These are phyloP conservation scores for Lacerta bilineata DNA, from an alignment of 2,797 vertebrate species.

Conservation along the genomic window DNA sequence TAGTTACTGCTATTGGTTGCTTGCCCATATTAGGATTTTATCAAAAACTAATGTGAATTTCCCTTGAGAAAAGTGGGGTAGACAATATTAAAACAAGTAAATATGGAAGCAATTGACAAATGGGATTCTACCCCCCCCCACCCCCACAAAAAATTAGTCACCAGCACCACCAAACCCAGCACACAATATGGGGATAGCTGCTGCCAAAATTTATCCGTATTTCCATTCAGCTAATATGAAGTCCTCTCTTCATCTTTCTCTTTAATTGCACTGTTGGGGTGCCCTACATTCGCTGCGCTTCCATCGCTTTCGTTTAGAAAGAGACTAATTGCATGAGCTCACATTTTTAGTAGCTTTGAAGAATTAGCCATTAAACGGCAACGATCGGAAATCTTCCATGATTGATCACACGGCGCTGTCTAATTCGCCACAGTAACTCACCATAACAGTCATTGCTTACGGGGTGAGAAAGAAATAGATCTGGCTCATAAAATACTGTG, in stretches of 20 bases:
- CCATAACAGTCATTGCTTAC: constrained; percentile 43
- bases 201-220: not conserved
- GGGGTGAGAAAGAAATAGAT: constrained; percentile 57
- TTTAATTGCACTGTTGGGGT: constrained; percentile 14
- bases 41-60: not conserved
- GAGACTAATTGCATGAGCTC: constrained; percentile 58
- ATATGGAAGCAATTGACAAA: not conserved
- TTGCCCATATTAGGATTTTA: not conserved
- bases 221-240: constrained; percentile 8
- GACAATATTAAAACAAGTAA: not conserved
- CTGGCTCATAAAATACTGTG: constrained; percentile 52
- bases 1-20: not conserved
- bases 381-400: constrained; percentile 49
- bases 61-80: not conserved
- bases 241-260: not conserved
- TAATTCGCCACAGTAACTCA: constrained; percentile 60
- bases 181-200: not conserved
- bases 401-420: constrained; percentile 62
- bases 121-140: not conserved
- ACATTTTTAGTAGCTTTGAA: constrained; percentile 54
- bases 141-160: not conserved
- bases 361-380: constrained; percentile 63
- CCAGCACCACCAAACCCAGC: no score
- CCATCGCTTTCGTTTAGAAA: constrained; percentile 33
- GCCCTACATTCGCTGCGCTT: constrained; percentile 40